phyloP scores from a whole-genome alignment of 2,888 invertebrate species.

The Rhorus exstirpatorius region DNA sequence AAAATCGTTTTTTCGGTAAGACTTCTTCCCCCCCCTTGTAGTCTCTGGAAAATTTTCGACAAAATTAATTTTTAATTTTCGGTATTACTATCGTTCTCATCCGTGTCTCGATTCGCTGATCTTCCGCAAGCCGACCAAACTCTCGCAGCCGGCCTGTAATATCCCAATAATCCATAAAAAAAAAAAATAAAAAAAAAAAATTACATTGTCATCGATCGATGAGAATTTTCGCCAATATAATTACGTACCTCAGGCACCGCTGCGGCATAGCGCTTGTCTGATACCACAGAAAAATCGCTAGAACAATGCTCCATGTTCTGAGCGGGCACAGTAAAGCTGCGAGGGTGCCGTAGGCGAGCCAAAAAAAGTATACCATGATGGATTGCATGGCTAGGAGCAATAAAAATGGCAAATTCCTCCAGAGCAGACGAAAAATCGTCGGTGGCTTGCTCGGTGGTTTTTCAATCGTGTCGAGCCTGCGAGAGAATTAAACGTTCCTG shows the following conservation, averaged over 20 bases:
- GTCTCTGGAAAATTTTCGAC: background rate
- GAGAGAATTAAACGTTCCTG: background rate
- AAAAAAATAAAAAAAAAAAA: background rate
- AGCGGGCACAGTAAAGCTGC: conserved; percentile 93
- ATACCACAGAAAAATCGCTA: conserved; percentile 90
- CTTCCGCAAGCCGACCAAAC: conserved; percentile 74
- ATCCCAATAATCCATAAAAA: conserved; percentile 36
- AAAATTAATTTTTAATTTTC: conserved; percentile 43
- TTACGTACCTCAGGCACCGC: conserved; percentile 88
- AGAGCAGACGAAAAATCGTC: conserved; percentile 74
- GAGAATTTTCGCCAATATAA: background rate
- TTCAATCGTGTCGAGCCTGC: conserved; percentile 78
- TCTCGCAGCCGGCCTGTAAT: conserved; percentile 76
- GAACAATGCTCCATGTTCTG: conserved; percentile 92
- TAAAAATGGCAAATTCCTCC: conserved; percentile 79
- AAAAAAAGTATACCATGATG: conserved; percentile 89
- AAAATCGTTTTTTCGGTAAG: background rate
- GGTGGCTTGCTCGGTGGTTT: conserved; percentile 75
- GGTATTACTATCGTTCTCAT: conserved; percentile 47
- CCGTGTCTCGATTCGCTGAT: conserved; percentile 43
- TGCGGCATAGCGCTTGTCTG: conserved; percentile 88
- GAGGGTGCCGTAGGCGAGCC: conserved; percentile 93
- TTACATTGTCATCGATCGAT: too few species aligned
- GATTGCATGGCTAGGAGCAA: conserved; percentile 80
- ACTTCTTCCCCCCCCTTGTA: too few species aligned